Evolutionary conservation across 2,888 invertebrate species (phyloP), one percentile per base, ranked within the genome.

Genomic region (Tetropium fuscum): DNA sequence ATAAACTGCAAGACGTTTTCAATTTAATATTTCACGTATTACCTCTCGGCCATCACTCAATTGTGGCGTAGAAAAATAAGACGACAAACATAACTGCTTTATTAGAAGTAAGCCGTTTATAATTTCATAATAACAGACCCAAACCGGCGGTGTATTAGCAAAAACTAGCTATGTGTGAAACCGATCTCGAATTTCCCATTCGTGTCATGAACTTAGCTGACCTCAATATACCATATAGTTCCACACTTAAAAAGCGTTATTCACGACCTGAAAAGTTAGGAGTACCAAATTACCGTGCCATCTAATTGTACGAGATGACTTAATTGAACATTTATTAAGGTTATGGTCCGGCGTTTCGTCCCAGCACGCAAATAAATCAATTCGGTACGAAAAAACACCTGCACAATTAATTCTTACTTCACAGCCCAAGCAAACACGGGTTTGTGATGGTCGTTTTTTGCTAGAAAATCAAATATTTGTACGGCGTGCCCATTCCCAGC

Each of bases 141-240:
- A 48, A 48, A 36, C 38, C 13, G 48, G 38, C 25, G 36, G 38
- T 36, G 38, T 19, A 36, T 48, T 48, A 48, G 48, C 48, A 36
- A 48, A 48, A 48, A 48, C 45, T 34, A 51, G 64, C 47, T 53
- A 60, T 60, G 56, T 64, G 64, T 67, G 69, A 67, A 64, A 67
- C 66, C 65, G 65, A 69, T 64, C 61, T 59, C 51, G 54, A 61
- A 55, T 56, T 58, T 62, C 44, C 60, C 58, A 69, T 64, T 67
- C 60, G 59, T 67, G 69, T 64, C 69, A 57, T 54, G 69, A 69
- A 65, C 66, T 68, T 59, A 49, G 30, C 58, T 68, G 72, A 74
- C 76, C 76, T 73, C 73, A 72, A 76, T 76, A 72, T 67, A 63
- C 72, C 73, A 74, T 74, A 74, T 75, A 72, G 75, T 67, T 71